Evolutionary conservation across 2,797 vertebrate genomes (phyloP).

Genomic region (Chaetophractus vellerosus): DNA sequence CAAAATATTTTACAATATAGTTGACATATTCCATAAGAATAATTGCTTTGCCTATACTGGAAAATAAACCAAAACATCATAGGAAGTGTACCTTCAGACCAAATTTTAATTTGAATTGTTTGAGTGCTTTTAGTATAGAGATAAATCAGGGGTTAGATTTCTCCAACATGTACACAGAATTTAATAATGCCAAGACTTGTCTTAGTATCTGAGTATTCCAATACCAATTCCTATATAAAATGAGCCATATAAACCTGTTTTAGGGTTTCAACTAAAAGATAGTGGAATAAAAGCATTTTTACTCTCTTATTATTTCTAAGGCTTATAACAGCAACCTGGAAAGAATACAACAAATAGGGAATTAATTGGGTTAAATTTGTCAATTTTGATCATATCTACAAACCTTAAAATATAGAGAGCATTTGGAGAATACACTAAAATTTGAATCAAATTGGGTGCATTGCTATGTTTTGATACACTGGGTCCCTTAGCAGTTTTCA

Average conservation of each 20-base stretch:
- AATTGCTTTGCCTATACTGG: not conserved
- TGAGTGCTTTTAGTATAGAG: not conserved
- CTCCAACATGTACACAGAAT: not conserved
- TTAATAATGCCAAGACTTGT: not conserved
- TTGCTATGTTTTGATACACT: not conserved
- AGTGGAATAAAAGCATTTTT: not conserved
- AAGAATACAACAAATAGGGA: not conserved
- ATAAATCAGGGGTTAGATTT: not conserved
- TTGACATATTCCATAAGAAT: not conserved
- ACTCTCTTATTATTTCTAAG: not conserved
- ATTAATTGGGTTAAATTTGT: not conserved
- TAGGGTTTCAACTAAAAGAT: not conserved
- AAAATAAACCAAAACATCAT: not conserved
- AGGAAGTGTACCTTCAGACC: not conserved
- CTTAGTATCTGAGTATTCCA: not conserved
- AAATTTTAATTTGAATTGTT: not conserved
- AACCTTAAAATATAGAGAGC: not conserved
- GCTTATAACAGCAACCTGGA: not conserved
- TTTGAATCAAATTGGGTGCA: not conserved
- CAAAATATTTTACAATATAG: not conserved
- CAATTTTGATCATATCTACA: not conserved
- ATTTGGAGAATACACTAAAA: not conserved
- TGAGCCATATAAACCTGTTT: not conserved
- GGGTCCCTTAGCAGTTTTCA: not conserved
- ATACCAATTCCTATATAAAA: conserved; percentile 3